Evolutionary conservation across 2,888 invertebrate genomes (phyloP), one percentile per base, ranked within the genome.

Genomic region (Opisthograptis luteolata): DNA sequence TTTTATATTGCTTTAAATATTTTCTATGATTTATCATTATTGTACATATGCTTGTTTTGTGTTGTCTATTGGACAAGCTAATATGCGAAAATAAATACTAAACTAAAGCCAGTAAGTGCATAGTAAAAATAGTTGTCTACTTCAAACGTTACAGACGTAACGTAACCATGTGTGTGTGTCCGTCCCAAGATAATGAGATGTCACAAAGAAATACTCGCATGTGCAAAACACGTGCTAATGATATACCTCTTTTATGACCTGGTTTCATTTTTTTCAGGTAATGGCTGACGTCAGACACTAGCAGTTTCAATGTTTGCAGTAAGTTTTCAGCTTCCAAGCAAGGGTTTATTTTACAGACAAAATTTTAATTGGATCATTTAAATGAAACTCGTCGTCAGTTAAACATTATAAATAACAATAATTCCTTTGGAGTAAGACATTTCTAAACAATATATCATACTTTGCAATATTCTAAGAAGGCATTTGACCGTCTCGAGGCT

Each of bases 361-460:
- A 22, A 41, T 22, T 36, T 9, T 31, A 47, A 51, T 25, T 12
- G 17, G 6, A 8, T 14, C 36, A 22, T 49, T 35, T 41, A 17
- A 5, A 12, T 22, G 12, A 12, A 43, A 36, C 30, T 30, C 30
- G n/a, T 27, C 22, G 13, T 48, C 28, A 31, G 45, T 22, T 34
- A 30, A 48, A 41, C 45, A 62, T 54, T 35, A 71, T 68, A 67
- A 69, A 68, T 71, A 66, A 62, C 52, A 53, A 43, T 60, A 65
- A 69, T 73, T 63, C 44, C 53, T 62, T 66, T 60, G 64, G 53
- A 55, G 55, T 54, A 72, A 70, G 72, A 74, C 64, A 73, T 75
- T 73, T 58, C 62, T 56, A 51, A 49, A 64, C 78, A 81, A 80
- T 87, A 81, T 77, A 82, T 85, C 84, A 85, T 83, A 75, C 78